phyloP scores from a whole-genome alignment of 2,888 invertebrate genomes.

The Subacronicta megacephala region DNA sequence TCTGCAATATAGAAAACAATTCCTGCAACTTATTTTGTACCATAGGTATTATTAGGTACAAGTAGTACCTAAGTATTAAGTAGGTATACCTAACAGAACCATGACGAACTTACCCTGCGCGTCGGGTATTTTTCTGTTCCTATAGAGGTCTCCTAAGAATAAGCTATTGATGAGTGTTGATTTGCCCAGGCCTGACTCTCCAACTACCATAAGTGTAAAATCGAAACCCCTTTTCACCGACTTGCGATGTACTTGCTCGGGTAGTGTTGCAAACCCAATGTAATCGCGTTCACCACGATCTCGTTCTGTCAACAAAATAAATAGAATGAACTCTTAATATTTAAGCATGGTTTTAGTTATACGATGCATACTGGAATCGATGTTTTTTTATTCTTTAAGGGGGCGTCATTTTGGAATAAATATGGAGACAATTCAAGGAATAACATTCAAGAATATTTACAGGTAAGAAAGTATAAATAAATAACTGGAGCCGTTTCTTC shows the following conservation, averaged over 20 bases:
- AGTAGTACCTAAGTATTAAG: too few relatives aligned
- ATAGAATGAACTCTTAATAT: too few relatives aligned
- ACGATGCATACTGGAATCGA: neutral
- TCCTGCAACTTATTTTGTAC: neutral
- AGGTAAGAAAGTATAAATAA: neutral
- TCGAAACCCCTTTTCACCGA: slow-evolving; percentile 99
- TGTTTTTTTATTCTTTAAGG: too few relatives aligned
- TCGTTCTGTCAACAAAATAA: slow-evolving; percentile 76
- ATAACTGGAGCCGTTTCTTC: slow-evolving; percentile 12
- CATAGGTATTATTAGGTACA: too few relatives aligned
- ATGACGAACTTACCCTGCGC: slow-evolving; percentile 90
- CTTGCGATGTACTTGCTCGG: slow-evolving; percentile 98
- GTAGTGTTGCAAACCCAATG: slow-evolving; percentile 98
- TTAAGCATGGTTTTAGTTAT: too few relatives aligned
- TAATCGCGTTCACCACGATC: slow-evolving; percentile 93
- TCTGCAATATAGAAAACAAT: slow-evolving; percentile 76
- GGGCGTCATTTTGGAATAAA: too few relatives aligned
- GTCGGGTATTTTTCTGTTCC: slow-evolving; percentile 93
- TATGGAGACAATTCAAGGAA: too few relatives aligned
- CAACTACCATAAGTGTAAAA: slow-evolving; percentile 98
- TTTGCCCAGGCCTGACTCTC: slow-evolving; percentile 98
- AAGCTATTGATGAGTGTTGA: slow-evolving; percentile 98
- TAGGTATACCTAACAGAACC: too few relatives aligned
- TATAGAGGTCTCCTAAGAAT: slow-evolving; percentile 97
- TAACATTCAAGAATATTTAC: slow-evolving; percentile 9